A percentile compares a stretch with the other conserved stretches of the same genome.
phyloP scores from a whole-genome alignment of 2,113 vertebrate genomes.

The Epinephelus lanceolatus region DNA sequence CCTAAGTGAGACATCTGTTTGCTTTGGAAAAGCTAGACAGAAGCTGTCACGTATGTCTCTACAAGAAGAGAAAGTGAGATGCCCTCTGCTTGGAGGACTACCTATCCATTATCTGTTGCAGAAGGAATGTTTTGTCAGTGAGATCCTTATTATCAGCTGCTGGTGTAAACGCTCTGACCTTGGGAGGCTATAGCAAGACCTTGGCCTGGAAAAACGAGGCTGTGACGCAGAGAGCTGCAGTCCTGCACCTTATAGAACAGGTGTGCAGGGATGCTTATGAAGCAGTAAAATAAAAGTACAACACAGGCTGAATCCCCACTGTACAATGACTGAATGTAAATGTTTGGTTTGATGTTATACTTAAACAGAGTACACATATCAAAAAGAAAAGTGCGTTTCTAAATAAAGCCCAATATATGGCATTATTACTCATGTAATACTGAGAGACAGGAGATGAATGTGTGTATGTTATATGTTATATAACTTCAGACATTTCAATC shows the following conservation, averaged over 20 bases:
- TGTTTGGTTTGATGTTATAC: not conserved
- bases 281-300: conserved; percentile 18
- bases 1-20: not conserved
- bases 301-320: not conserved
- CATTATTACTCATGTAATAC: not conserved
- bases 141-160: conserved; percentile 50
- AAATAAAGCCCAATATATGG: not conserved
- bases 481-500: not conserved
- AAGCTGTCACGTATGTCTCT: conserved; percentile 3
- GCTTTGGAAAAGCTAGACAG: not conserved
- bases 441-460: not conserved
- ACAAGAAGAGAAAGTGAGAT: conserved; percentile 12
- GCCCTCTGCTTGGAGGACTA: conserved; percentile 4
- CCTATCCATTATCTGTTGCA: conserved; percentile 26
- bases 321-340: not conserved
- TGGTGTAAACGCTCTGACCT: conserved; percentile 44
- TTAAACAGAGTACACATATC: not conserved
- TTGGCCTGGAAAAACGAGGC: conserved; percentile 47
- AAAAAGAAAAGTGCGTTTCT: not conserved
- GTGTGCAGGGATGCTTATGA: conserved; percentile 47
- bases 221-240: conserved; percentile 56
- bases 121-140: conserved; percentile 35
- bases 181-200: conserved; percentile 33
- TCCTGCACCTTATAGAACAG: conserved; percentile 31
- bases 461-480: not conserved